Percentiles rank a stretch among this genome's conserved stretches.
Evolutionary conservation across 2,797 vertebrate genomes (phyloP).

Genomic region (Halcyon chelicuti): DNA sequence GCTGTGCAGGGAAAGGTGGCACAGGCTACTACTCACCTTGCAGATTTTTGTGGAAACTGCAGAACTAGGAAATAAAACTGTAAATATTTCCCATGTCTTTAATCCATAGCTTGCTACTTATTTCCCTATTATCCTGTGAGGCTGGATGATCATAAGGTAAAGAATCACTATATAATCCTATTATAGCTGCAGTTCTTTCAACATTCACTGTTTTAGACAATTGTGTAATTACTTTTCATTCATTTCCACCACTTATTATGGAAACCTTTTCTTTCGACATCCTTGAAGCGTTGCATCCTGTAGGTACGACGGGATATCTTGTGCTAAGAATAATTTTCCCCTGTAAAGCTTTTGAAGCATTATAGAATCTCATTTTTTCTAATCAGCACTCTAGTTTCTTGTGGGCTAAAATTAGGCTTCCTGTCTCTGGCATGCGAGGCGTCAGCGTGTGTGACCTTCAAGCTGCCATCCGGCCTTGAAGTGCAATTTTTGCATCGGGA

Average conservation of each 20-base stretch:
- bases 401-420: slow-evolving; percentile 71
- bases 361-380: slow-evolving; percentile 68
- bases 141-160: slow-evolving; percentile 13
- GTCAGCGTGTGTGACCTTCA: slow-evolving; percentile 69
- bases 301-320: slow-evolving; percentile 51
- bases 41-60: background rate
- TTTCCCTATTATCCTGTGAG: slow-evolving; percentile 17
- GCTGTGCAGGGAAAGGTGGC: background rate
- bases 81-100: background rate
- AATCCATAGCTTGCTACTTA: background rate
- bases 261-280: slow-evolving; percentile 50
- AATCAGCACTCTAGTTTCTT: slow-evolving; percentile 66
- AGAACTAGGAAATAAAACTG: background rate
- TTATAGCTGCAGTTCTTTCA: slow-evolving; percentile 42
- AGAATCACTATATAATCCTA: slow-evolving; percentile 23
- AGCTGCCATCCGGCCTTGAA: slow-evolving; percentile 70
- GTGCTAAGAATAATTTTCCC: slow-evolving; percentile 54
- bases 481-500: slow-evolving; percentile 70
- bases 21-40: background rate
- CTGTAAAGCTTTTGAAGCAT: slow-evolving; percentile 59
- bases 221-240: slow-evolving; percentile 56
- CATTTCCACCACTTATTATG: slow-evolving; percentile 21
- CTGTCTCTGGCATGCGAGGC: slow-evolving; percentile 56
- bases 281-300: background rate
- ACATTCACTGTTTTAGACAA: slow-evolving; percentile 25